These are phyloP conservation scores for Ennomos erosarius DNA, from an alignment of 2,888 invertebrate genomes.

Conservation along the genomic window DNA sequence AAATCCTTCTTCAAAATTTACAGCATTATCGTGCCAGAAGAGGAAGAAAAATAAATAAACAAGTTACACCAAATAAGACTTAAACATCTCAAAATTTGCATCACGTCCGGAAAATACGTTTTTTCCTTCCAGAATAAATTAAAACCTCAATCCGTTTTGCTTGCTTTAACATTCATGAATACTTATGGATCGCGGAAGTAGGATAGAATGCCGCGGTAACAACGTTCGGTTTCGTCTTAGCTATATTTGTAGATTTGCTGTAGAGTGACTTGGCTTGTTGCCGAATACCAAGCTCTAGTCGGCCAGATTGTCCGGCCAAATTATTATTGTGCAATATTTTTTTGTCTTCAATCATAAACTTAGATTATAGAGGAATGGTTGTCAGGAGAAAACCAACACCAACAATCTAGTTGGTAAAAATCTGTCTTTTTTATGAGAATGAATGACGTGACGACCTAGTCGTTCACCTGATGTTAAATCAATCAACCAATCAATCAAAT, in stretches of 20 bases:
- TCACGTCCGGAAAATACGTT: constrained; percentile 27
- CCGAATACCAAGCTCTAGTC: neutral
- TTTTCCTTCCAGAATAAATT: constrained; percentile 31
- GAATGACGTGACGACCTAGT: too few species aligned
- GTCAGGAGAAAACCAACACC: too few species aligned
- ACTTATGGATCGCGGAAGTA: constrained; percentile 15
- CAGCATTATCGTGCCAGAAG: neutral
- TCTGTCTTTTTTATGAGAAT: too few species aligned
- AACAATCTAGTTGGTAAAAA: too few species aligned
- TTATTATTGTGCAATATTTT: too few species aligned
- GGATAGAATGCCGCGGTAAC: constrained; percentile 12
- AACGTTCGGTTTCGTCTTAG: constrained; percentile 15
- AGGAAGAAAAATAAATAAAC: constrained; percentile 4
- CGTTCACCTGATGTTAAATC: too few species aligned
- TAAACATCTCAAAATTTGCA: constrained; percentile 22
- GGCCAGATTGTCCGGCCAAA: neutral
- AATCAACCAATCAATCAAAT: too few species aligned
- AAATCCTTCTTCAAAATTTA: too few species aligned
- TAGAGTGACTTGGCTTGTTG: neutral
- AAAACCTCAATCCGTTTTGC: constrained; percentile 36
- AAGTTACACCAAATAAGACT: constrained; percentile 23
- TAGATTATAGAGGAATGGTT: too few species aligned
- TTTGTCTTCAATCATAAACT: too few species aligned
- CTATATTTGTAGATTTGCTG: neutral
- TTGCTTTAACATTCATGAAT: constrained; percentile 41